Evolutionary conservation across 2,113 vertebrate species (phyloP).

Genomic region (Melanostigma gelatinosum): DNA sequence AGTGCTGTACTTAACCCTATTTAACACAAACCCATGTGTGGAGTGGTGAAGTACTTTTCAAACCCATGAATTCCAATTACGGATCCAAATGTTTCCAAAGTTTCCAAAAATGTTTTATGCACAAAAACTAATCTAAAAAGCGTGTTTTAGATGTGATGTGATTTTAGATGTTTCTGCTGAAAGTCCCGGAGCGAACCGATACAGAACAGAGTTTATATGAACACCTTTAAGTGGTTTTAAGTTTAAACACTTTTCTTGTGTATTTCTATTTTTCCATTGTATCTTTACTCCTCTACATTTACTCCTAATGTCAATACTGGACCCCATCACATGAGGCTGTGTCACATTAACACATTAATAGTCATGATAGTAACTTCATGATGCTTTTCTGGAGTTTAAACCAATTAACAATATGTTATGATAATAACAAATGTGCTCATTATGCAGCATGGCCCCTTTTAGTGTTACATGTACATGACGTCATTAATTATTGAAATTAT

Average conservation of each 20-base stretch:
- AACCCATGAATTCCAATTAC: not conserved
- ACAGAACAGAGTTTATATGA: not conserved
- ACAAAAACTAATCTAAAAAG: conserved; percentile 3
- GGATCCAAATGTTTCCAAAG: not conserved
- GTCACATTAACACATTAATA: too few relatives aligned
- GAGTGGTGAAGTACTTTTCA: conserved; percentile 12
- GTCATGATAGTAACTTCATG: not conserved
- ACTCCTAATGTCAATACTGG: not conserved
- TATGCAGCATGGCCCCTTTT: not conserved
- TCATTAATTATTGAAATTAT: not conserved
- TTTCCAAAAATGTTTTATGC: conserved; percentile 7
- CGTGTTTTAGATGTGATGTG: not conserved
- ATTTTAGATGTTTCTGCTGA: not conserved
- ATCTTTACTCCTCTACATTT: not conserved
- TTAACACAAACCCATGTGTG: conserved; percentile 16
- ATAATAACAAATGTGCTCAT: not conserved
- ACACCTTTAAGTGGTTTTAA: not conserved
- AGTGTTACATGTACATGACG: not conserved
- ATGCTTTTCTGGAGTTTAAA: not conserved
- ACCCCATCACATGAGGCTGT: too few relatives aligned
- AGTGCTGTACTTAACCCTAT: not conserved
- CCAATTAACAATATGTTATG: not conserved
- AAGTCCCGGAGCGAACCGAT: not conserved
- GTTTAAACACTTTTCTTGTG: not conserved
- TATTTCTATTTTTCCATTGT: not conserved